phyloP scores from a whole-genome alignment of 2,888 invertebrate genomes.

The Drosophila conformis region DNA sequence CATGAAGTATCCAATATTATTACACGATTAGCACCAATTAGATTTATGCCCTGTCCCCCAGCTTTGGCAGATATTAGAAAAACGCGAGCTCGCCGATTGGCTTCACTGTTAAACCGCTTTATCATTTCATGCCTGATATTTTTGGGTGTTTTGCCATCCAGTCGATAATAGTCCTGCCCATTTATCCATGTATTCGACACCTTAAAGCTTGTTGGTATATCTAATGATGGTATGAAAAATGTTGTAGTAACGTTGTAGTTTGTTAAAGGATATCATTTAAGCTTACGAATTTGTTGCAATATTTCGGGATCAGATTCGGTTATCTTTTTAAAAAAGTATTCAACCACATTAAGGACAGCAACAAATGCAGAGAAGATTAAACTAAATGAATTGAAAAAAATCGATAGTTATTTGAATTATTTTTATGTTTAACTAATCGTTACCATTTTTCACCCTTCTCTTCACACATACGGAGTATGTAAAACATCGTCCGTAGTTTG shows the following conservation, averaged over 20 bases:
- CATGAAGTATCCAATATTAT: constrained; percentile 96
- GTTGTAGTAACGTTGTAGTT: neutral
- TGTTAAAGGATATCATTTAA: too few relatives aligned
- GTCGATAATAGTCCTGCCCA: constrained; percentile 89
- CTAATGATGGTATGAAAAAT: constrained; percentile 25
- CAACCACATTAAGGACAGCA: constrained; percentile 91
- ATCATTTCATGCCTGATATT: constrained; percentile 87
- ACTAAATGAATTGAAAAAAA: constrained; percentile 84
- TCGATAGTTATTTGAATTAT: neutral
- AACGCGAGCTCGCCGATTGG: constrained; percentile 82
- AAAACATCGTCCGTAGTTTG: constrained; percentile 91
- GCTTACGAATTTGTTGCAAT: constrained; percentile 72
- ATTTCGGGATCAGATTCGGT: constrained; percentile 51
- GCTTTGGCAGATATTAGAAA: constrained; percentile 93
- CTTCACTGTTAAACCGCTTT: constrained; percentile 88
- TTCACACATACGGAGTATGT: constrained; percentile 92
- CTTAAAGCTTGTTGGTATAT: constrained; percentile 48
- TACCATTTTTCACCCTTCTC: constrained; percentile 93
- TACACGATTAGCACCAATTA: constrained; percentile 95
- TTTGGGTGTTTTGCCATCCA: constrained; percentile 93
- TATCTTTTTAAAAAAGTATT: constrained; percentile 82
- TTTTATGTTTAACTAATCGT: constrained; percentile 66
- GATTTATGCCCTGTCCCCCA: constrained; percentile 94
- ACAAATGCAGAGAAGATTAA: constrained; percentile 92
- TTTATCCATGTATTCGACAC: constrained; percentile 86